These are phyloP conservation scores for Anas capensis DNA, from an alignment of 2,797 vertebrate species.

Conservation along the genomic window DNA sequence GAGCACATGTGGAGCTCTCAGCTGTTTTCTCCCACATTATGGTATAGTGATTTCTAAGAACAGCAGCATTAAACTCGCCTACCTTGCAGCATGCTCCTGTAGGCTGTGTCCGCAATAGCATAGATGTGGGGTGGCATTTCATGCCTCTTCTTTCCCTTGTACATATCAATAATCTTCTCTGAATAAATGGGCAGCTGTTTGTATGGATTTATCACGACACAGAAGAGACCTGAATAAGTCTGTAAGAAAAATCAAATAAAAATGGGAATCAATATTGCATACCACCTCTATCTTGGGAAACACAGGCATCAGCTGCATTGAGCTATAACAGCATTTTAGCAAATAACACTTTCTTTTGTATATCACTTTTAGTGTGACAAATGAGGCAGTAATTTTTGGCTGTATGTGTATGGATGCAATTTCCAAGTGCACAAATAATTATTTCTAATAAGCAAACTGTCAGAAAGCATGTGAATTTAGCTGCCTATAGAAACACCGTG, in stretches of 20 bases:
- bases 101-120: constrained; percentile 93
- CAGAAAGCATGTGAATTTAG: background rate
- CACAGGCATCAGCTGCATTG: background rate
- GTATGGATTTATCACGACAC: constrained; percentile 96
- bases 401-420: background rate
- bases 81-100: constrained; percentile 99
- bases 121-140: constrained; percentile 98
- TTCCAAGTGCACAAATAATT: background rate
- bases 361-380: background rate
- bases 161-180: constrained; percentile 98
- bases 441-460: background rate
- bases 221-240: constrained; percentile 98
- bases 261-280: accelerated
- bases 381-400: background rate
- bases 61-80: background rate
- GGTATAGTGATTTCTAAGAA: background rate
- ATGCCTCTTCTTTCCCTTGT: constrained; percentile 98
- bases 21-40: accelerated
- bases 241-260: constrained; percentile 64
- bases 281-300: background rate
- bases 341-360: background rate
- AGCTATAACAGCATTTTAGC: background rate
- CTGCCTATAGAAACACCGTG: background rate
- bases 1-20: accelerated
- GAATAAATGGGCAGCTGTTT: constrained; percentile 98